Base-by-base conservation (phyloP, 2,888 invertebrate genomes). In the Drosophila austrosaltans region DNA sequence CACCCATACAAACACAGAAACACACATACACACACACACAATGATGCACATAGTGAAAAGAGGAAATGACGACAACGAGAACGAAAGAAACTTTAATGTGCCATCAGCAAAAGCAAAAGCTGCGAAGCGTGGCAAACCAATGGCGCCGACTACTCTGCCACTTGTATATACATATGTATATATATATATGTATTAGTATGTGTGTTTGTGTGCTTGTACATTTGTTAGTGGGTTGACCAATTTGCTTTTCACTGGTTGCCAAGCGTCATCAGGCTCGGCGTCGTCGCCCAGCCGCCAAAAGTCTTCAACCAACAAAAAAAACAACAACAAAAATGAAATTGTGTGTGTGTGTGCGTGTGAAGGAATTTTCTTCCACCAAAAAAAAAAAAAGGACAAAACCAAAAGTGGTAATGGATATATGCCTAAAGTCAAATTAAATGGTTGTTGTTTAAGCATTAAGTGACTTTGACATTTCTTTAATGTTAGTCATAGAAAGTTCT, bases 111-210 rank as follows among this genome's bases (percentile, higher is more conserved):
- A 75, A 63, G 75, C 77, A 48, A 56, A 57, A 53, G 62, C 61
- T 71, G 72, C 77, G 66, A 76, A 79, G 69, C 83, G 71, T 85
- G 82, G 74, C 75, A 76, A 82, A 69, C 82, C 84, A 78, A 75
- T 75, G 76, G 79, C 77, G 81, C 82, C 72, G 72, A 66, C 72
- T 63, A 62, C 72, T 72, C 72, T 72, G 32, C 60, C 65, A 71
- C 60, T 48, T 48, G 20, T 48, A 48, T 3, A 22, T 68, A 60
- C 67, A 67, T 22, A 48, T 68, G 56, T 67, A 66, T 66, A 22
- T 60, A 32, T 44, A 20, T 53, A 44, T 36, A 20, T 22, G 44
- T 65, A 42, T 60, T 16, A 16, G 44, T 20, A 0, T 16, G 5
- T 53, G 36, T 10, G 28, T 36, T 2, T 56, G 48, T 36, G 28